These are phyloP conservation scores for Otolemur garnettii DNA, from an alignment of 2,113 vertebrate species.

Conservation along the genomic window DNA sequence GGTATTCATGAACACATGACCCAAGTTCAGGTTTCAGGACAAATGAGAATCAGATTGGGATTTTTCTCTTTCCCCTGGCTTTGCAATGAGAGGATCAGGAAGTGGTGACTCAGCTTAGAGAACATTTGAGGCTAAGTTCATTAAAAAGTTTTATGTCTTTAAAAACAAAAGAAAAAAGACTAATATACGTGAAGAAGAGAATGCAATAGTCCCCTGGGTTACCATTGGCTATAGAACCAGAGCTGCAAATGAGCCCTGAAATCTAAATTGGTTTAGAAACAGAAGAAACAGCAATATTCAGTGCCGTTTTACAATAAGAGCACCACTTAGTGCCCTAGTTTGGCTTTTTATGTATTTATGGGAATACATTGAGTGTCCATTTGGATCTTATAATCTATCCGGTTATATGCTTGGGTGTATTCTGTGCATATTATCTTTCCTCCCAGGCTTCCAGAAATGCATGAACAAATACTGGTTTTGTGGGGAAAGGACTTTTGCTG, in stretches of 20 bases:
- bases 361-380: conserved; percentile 76
- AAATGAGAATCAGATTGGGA: not conserved
- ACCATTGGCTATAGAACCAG: conserved; percentile 60
- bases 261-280: conserved; percentile 82
- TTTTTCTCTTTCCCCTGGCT: not conserved
- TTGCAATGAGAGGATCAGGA: not conserved
- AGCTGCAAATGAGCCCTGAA: conserved; percentile 81
- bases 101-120: not conserved
- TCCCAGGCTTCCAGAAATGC: conserved; percentile 72
- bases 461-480: conserved; percentile 72
- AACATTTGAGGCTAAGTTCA: conserved; percentile 63
- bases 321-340: conserved; percentile 70
- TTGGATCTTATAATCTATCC: conserved; percentile 82
- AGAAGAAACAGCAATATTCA: conserved; percentile 69
- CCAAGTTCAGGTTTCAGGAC: conserved; percentile 20
- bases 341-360: conserved; percentile 80
- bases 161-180: conserved; percentile 56
- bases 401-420: conserved; percentile 77
- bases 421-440: conserved; percentile 75
- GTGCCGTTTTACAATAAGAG: conserved; percentile 74
- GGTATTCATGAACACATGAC: not conserved
- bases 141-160: conserved; percentile 72
- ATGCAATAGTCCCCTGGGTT: conserved; percentile 71
- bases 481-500: conserved; percentile 68
- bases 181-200: conserved; percentile 65